These are phyloP conservation scores for Noctilio leporinus DNA, from an alignment of 2,113 vertebrate species.

Conservation along the genomic window DNA sequence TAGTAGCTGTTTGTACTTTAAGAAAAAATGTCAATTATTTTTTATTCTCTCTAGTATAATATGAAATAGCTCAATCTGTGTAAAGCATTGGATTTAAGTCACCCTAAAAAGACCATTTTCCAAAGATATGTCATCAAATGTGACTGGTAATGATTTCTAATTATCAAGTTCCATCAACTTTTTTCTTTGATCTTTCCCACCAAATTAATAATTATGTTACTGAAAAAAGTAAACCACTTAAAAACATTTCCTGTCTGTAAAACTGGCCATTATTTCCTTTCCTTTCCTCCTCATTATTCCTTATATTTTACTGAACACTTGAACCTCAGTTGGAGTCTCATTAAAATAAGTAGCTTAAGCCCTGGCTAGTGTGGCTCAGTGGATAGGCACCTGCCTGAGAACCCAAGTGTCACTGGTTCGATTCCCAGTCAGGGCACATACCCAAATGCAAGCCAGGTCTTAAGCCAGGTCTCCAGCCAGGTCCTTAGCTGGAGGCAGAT, in stretches of 20 bases:
- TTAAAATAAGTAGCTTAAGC: neutral
- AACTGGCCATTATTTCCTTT: neutral
- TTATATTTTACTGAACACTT: neutral
- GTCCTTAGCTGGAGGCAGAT: too few species aligned
- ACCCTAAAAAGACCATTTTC: neutral
- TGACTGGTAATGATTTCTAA: neutral
- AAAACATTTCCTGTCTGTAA: conserved; percentile 10
- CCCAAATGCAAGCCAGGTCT: too few species aligned
- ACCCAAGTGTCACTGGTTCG: too few species aligned
- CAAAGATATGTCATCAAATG: neutral
- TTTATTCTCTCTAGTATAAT: neutral
- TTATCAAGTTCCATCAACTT: neutral
- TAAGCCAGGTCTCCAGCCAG: too few species aligned
- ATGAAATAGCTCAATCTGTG: neutral
- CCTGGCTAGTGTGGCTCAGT: too few species aligned
- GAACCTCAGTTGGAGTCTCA: neutral
- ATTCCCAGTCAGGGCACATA: too few species aligned
- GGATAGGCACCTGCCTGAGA: too few species aligned
- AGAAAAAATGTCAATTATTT: neutral
- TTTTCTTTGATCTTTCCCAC: neutral
- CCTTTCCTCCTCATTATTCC: neutral
- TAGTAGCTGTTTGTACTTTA: neutral
- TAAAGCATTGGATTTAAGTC: neutral
- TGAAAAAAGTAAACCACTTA: neutral
- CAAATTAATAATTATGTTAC: neutral